A percentile compares a stretch with the other conserved stretches of the same genome.
Evolutionary conservation across 2,113 vertebrate genomes (phyloP).

Genomic region (Bettongia penicillata): DNA sequence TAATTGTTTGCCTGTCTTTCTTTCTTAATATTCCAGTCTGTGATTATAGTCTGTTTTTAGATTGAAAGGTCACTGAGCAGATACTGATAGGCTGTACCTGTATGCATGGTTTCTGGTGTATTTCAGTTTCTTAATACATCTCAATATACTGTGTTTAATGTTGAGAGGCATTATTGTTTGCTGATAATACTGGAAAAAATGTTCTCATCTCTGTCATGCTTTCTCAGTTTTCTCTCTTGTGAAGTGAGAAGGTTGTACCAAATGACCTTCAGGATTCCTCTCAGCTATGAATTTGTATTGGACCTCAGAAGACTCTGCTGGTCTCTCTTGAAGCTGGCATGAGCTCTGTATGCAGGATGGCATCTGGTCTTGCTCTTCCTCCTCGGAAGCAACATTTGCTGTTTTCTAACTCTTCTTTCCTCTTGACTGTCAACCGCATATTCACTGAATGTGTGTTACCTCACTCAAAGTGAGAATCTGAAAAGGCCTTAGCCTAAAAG

Average conservation of each 20-base stretch:
- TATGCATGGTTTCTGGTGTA: neutral
- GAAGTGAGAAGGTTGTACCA: neutral
- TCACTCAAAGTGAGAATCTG: no score
- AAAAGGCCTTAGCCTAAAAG: no score
- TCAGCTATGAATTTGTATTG: neutral
- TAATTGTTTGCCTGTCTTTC: neutral
- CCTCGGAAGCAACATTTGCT: neutral
- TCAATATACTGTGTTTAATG: neutral
- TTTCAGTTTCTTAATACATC: neutral
- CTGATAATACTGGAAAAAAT: neutral
- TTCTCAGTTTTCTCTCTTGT: neutral
- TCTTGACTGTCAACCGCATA: neutral
- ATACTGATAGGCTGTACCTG: neutral
- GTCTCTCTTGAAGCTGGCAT: neutral
- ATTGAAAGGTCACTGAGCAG: neutral
- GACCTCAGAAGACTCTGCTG: neutral
- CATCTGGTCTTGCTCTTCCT: neutral
- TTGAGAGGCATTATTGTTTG: neutral
- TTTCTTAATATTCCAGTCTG: neutral
- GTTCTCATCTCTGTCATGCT: neutral
- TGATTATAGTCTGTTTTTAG: neutral
- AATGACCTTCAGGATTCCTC: neutral
- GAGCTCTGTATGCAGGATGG: neutral
- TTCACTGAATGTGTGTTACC: neutral
- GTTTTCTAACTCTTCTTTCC: neutral